Evolutionary conservation across 2,797 vertebrate species (phyloP), one percentile per base, ranked within the genome.

Genomic region (Poecilia picta): DNA sequence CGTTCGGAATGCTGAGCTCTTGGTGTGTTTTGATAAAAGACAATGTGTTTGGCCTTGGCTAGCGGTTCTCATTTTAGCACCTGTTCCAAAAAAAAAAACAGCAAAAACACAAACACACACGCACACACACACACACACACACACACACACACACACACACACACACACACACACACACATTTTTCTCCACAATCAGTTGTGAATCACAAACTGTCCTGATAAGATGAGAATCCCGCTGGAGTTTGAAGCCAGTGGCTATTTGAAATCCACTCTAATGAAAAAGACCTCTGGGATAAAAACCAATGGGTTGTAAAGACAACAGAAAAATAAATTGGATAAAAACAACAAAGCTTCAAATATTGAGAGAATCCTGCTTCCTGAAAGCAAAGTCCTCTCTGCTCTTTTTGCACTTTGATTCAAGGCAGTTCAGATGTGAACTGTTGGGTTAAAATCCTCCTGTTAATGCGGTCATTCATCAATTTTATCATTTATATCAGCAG

Each of bases 261-360:
- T 85, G 75, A 80, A 74, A 88, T 83, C 82, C 43, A 82, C 75
- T 82, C 62, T 84, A 81, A 68, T 89, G 75, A 82, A 88, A 89
- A 81, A 73, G 72, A 79, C 81, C 83, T 84, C 36, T 28, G 71
- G 87, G 85, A 87, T 84, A 55, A 76, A 87, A 82, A 39, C 80
- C 81, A 90, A 87, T 81, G 77, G 87, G 20, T 89, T 83, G 76
- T 88, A 90, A 89, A 87, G 79, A 89, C 75, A 71, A 80, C 80
- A 59, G 71, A 74, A 82, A 86, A 76, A 73, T 74, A 78, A 81
- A 81, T 78, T 62, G 57, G 43, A 89, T 90, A 66, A 88, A 91
- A 84, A 62, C 78, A 70, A 87, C 43, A 18, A 55, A 18, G 73
- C 79, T 80, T 33, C 72, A n/a, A 78, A 51, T 31, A 53, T 76